These are phyloP conservation scores for Elymnias hypermnestra DNA, from an alignment of 1,140 invertebrate species.

Conservation along the genomic window DNA sequence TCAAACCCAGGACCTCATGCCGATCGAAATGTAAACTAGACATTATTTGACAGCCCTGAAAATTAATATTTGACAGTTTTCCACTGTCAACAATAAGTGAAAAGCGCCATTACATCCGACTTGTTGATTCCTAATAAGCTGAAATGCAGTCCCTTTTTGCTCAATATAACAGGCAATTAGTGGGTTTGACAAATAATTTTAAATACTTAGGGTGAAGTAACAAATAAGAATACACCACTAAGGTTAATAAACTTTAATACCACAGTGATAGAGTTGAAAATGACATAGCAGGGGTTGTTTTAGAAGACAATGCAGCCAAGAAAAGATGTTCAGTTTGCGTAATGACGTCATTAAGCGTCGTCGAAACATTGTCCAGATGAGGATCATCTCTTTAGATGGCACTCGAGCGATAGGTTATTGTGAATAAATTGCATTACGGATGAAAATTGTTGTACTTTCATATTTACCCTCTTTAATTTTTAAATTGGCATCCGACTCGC, in stretches of 20 bases:
- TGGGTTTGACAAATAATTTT: conserved; percentile 51
- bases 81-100: conserved; percentile 12
- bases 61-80: conserved; percentile 8
- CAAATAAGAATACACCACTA: conserved; percentile 26
- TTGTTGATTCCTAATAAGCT: conserved; percentile 45
- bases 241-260: conserved; percentile 16
- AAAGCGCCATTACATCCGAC: conserved; percentile 22
- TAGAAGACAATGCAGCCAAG: conserved; percentile 45
- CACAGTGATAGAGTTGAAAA: conserved; percentile 14
- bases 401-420: conserved; percentile 26
- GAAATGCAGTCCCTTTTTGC: conserved; percentile 37
- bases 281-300: conserved; percentile 6
- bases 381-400: conserved; percentile 36
- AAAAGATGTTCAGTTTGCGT: conserved; percentile 50
- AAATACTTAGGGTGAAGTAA: conserved; percentile 37
- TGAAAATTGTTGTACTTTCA: too few species aligned
- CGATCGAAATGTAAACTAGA: too few species aligned
- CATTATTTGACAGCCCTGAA: conserved; percentile 4
- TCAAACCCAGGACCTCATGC: too few species aligned
- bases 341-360: conserved; percentile 56
- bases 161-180: conserved; percentile 53
- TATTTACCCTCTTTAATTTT: too few species aligned
- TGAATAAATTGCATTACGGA: conserved; percentile 12
- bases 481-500: too few species aligned
- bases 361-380: conserved; percentile 36